Conservation (phyloP, 2,113 vertebrate species). For the Struthidea cinerea region DNA sequence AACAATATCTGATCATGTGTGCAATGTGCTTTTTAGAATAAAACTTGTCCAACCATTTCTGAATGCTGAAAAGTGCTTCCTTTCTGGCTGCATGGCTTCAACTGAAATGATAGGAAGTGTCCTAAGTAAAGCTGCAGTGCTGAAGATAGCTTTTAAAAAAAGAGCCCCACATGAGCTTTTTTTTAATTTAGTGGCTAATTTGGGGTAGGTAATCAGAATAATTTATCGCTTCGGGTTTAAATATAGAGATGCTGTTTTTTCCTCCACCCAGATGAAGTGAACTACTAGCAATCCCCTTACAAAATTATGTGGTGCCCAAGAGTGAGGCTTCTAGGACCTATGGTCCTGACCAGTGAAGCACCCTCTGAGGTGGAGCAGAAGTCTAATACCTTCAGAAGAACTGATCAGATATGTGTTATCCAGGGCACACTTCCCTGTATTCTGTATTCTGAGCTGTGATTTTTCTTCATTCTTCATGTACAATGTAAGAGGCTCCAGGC, state of each 20-base stretch:
- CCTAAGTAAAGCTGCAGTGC: background rate
- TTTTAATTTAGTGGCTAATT: background rate
- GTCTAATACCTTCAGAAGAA: background rate
- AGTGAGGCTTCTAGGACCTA: background rate
- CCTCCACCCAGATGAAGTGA: background rate
- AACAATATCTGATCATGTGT: constrained; percentile 33
- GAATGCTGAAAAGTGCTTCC: background rate
- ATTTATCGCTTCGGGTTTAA: background rate
- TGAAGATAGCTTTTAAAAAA: background rate
- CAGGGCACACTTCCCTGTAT: background rate
- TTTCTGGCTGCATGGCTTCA: background rate
- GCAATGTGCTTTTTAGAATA: background rate
- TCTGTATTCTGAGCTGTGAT: background rate
- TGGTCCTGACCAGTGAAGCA: background rate
- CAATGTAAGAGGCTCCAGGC: background rate
- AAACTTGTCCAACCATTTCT: background rate
- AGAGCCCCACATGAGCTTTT: background rate
- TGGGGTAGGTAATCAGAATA: background rate
- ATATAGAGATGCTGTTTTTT: background rate
- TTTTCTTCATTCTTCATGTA: background rate
- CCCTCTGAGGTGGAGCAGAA: background rate
- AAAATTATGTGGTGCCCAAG: background rate
- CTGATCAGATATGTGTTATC: background rate
- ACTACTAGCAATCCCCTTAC: background rate
- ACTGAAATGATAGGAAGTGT: background rate